phyloP scores from a whole-genome alignment of 2,797 vertebrate species.

The Fistularia tabacaria region DNA sequence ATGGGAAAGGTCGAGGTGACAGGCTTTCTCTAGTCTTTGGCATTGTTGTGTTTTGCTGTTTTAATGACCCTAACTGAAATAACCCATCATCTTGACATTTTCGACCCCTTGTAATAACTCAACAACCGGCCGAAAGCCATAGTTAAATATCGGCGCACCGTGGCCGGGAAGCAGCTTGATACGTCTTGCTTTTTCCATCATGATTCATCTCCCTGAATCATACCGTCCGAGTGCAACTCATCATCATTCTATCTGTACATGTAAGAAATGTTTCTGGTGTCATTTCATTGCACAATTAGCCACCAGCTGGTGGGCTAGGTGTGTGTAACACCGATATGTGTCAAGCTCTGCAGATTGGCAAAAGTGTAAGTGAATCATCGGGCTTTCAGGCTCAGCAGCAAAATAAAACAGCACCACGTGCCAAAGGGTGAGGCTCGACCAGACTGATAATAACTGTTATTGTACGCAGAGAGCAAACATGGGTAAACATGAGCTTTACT shows the following conservation, averaged over 20 bases:
- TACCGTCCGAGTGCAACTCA: conserved; percentile 8
- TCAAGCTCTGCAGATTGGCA: conserved; percentile 50
- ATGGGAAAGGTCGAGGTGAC: conserved; percentile 32
- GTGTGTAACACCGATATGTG: conserved; percentile 37
- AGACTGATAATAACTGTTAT: conserved; percentile 33
- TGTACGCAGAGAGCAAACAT: conserved; percentile 36
- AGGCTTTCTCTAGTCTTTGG: conserved; percentile 4
- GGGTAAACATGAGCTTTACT: neutral
- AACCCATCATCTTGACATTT: too few relatives aligned
- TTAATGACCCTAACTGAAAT: too few relatives aligned
- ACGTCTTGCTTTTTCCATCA: too few relatives aligned
- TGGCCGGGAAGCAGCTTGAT: too few relatives aligned
- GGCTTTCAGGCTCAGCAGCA: conserved; percentile 37
- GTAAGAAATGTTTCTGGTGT: conserved; percentile 10
- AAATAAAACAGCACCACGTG: conserved; percentile 45
- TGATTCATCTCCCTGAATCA: conserved; percentile 23
- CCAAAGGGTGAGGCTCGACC: conserved; percentile 45
- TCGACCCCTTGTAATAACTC: too few relatives aligned
- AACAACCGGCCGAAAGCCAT: too few relatives aligned
- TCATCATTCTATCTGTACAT: neutral
- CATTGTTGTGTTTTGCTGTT: too few relatives aligned
- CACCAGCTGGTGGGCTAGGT: conserved; percentile 25
- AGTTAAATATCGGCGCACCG: too few relatives aligned
- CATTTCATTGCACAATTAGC: conserved; percentile 35
- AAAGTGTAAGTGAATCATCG: conserved; percentile 54